These are phyloP conservation scores for Pagrus major DNA, from an alignment of 2,113 vertebrate species.

Conservation along the genomic window DNA sequence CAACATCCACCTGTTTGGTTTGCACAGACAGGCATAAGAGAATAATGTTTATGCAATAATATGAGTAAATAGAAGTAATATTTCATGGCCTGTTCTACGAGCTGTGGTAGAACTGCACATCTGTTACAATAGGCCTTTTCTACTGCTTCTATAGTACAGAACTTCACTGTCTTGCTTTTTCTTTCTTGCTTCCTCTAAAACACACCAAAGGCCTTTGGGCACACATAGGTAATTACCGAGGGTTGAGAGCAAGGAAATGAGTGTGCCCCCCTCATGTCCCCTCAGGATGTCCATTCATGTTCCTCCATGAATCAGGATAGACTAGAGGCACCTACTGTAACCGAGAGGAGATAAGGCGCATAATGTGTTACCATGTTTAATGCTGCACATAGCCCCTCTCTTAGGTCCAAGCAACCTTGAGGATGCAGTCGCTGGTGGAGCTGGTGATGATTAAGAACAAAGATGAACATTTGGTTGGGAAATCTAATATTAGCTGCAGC, in stretches of 20 bases:
- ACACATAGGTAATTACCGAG: conserved; percentile 66
- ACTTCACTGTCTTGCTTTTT: conserved; percentile 21
- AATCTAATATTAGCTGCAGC: not conserved
- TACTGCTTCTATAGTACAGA: not conserved
- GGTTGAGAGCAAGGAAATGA: conserved; percentile 73
- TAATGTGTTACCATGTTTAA: conserved; percentile 13
- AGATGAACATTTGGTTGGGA: not conserved
- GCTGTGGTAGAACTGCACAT: conserved; percentile 8
- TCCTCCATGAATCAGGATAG: conserved; percentile 65
- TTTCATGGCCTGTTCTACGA: conserved; percentile 31
- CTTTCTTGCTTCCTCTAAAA: conserved; percentile 24
- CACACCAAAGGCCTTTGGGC: conserved; percentile 48
- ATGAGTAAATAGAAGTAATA: conserved; percentile 25
- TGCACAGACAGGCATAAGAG: conserved; percentile 1
- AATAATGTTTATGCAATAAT: conserved; percentile 6
- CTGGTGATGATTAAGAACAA: conserved; percentile 84
- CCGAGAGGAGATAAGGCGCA: conserved; percentile 26
- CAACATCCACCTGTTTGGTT: not conserved
- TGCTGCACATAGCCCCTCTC: not conserved
- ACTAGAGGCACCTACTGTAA: conserved; percentile 44
- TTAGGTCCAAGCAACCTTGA: conserved; percentile 40
- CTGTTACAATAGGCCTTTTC: conserved; percentile 8
- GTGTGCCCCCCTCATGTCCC: conserved; percentile 54
- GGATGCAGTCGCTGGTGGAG: conserved; percentile 87
- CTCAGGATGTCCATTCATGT: conserved; percentile 59